Percentiles rank a stretch among this genome's conserved stretches.
phyloP scores from a whole-genome alignment of 2,888 invertebrate genomes.

The Lottia scabra region DNA sequence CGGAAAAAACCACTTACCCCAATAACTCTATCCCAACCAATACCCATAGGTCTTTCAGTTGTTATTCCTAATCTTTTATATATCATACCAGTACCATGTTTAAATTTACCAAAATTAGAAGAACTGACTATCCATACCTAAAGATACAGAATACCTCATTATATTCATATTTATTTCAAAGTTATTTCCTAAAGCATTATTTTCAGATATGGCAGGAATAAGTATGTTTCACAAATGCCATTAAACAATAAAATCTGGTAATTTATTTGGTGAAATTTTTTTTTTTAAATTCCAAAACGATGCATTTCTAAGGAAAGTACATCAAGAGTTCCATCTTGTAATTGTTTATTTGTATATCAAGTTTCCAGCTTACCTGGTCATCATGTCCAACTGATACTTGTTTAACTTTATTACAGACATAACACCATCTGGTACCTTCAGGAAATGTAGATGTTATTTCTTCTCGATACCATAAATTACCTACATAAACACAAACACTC shows the following conservation, averaged over 20 bases:
- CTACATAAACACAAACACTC: conserved; percentile 68
- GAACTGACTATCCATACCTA: conserved; percentile 45
- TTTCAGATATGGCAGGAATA: no score
- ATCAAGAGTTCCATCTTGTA: no score
- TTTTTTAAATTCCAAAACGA: no score
- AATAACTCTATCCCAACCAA: conserved; percentile 42
- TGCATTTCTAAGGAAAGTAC: no score
- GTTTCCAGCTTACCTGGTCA: conserved; percentile 56
- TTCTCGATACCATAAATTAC: conserved; percentile 81
- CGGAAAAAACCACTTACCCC: conserved; percentile 33
- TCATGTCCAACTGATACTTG: conserved; percentile 61
- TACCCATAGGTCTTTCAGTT: conserved; percentile 34
- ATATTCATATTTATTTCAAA: no score
- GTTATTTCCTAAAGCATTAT: no score
- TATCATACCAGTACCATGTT: conserved; percentile 32
- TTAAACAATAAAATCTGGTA: no score
- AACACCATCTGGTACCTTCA: conserved; percentile 84
- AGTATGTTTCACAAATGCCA: no score
- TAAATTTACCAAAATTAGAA: conserved; percentile 26
- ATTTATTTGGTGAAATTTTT: no score
- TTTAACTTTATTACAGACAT: conserved; percentile 60
- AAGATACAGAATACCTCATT: background rate
- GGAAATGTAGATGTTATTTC: conserved; percentile 82
- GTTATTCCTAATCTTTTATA: conserved; percentile 40
- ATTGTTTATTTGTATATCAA: no score